Conservation (phyloP, 2,113 vertebrate species). For the Macquaria australasica region DNA sequence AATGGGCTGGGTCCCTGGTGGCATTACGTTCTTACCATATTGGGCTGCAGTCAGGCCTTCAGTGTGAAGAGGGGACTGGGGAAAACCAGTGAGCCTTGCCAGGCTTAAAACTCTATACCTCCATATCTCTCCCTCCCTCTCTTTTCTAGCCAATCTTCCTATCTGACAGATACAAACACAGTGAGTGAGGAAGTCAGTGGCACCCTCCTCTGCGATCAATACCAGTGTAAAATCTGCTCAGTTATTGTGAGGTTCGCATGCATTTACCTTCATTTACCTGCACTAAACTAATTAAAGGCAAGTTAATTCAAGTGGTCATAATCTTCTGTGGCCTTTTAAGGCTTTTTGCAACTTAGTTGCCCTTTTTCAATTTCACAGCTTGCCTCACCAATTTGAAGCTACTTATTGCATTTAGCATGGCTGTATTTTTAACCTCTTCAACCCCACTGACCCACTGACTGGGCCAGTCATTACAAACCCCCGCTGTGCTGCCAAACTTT, state of each 20-base stretch:
- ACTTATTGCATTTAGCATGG: slow-evolving; percentile 51
- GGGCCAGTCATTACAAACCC: neutral
- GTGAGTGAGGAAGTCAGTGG: slow-evolving; percentile 9
- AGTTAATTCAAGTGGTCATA: slow-evolving; percentile 72
- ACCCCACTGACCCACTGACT: slow-evolving; percentile 26
- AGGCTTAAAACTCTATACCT: slow-evolving; percentile 56
- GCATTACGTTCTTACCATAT: slow-evolving; percentile 82
- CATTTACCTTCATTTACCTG: slow-evolving; percentile 42
- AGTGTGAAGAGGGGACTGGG: slow-evolving; percentile 60
- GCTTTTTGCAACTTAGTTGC: slow-evolving; percentile 59
- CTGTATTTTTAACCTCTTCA: slow-evolving; percentile 50
- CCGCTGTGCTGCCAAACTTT: slow-evolving; percentile 4
- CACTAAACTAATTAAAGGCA: slow-evolving; percentile 65
- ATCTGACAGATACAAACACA: slow-evolving; percentile 53
- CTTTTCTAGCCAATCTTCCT: slow-evolving; percentile 41
- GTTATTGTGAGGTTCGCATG: slow-evolving; percentile 14
- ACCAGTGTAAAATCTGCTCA: slow-evolving; percentile 5
- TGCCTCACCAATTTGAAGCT: slow-evolving; percentile 61
- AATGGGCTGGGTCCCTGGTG: slow-evolving; percentile 80
- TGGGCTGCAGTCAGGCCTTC: slow-evolving; percentile 76
- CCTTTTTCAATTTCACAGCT: slow-evolving; percentile 74
- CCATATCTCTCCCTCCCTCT: slow-evolving; percentile 42
- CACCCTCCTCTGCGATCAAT: slow-evolving; percentile 33
- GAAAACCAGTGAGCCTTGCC: slow-evolving; percentile 60
- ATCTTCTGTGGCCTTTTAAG: slow-evolving; percentile 60